Evolutionary conservation across 64 coral and sea anemone species (phyloP).

Genomic region (Cladopsammia gracilis): DNA sequence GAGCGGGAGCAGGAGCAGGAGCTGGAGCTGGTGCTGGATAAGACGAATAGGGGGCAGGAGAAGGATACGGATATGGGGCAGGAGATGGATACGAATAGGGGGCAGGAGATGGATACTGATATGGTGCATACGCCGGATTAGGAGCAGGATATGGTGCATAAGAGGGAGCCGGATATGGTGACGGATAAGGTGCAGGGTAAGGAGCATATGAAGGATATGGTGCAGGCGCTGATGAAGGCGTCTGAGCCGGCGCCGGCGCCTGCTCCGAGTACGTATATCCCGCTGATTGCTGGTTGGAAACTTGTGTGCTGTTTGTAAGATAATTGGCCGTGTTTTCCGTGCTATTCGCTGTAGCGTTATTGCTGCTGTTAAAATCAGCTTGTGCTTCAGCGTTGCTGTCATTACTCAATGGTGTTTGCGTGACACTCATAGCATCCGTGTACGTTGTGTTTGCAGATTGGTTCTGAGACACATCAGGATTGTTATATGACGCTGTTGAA

Average conservation of each 20-base stretch:
- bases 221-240: neutral
- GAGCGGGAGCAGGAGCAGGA: too few species aligned
- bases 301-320: neutral
- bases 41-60: constrained; percentile 1
- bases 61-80: neutral
- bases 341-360: neutral
- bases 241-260: constrained; percentile 15
- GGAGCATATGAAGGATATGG: constrained; percentile 31
- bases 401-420: neutral
- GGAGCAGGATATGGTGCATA: constrained; percentile 15
- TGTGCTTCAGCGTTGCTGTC: neutral
- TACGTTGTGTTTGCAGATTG: neutral
- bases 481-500: neutral
- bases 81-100: constrained; percentile 5
- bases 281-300: constrained; percentile 52
- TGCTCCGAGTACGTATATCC: constrained; percentile 31
- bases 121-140: constrained; percentile 51
- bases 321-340: neutral
- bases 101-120: constrained; percentile 26
- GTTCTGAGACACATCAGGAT: neutral
- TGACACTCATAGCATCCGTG: neutral
- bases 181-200: constrained; percentile 39
- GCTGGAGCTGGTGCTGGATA: neutral
- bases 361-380: neutral
- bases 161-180: constrained; percentile 16